These are phyloP conservation scores for Pachliopta kotzebuea DNA, from an alignment of 2,888 invertebrate species.

Conservation along the genomic window DNA sequence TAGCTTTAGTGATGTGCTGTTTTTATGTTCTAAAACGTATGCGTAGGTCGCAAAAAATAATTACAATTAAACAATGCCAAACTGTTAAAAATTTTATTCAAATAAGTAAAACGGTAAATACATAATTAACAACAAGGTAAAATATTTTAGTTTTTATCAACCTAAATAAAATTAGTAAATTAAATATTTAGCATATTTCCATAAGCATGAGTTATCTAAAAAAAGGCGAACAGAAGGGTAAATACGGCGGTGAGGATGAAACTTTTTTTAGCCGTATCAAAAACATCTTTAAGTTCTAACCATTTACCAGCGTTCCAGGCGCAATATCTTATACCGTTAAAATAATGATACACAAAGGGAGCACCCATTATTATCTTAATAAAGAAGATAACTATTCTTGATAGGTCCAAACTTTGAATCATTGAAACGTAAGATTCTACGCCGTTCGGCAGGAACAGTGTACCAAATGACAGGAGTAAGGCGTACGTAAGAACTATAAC, in stretches of 20 bases:
- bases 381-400: conserved; percentile 37
- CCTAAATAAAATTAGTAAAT: neutral
- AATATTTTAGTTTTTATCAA: neutral
- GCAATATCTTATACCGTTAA: conserved; percentile 57
- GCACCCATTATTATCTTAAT: conserved; percentile 51
- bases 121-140: neutral
- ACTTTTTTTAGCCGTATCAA: conserved; percentile 42
- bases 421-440: conserved; percentile 57
- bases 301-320: conserved; percentile 51
- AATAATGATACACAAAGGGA: conserved; percentile 61
- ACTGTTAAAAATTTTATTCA: neutral
- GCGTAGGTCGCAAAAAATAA: neutral
- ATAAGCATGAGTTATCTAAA: conserved; percentile 35
- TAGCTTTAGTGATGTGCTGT: too few relatives aligned
- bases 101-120: neutral
- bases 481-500: conserved; percentile 45
- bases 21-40: too few relatives aligned
- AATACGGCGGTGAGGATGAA: conserved; percentile 37
- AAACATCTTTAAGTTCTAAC: conserved; percentile 45
- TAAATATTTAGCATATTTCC: neutral
- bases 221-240: conserved; percentile 43
- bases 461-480: conserved; percentile 45
- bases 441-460: conserved; percentile 59
- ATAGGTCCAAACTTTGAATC: conserved; percentile 59
- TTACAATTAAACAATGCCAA: neutral